These are phyloP conservation scores for Syrista parreyssii DNA, from an alignment of 2,888 invertebrate genomes.

Conservation along the genomic window DNA sequence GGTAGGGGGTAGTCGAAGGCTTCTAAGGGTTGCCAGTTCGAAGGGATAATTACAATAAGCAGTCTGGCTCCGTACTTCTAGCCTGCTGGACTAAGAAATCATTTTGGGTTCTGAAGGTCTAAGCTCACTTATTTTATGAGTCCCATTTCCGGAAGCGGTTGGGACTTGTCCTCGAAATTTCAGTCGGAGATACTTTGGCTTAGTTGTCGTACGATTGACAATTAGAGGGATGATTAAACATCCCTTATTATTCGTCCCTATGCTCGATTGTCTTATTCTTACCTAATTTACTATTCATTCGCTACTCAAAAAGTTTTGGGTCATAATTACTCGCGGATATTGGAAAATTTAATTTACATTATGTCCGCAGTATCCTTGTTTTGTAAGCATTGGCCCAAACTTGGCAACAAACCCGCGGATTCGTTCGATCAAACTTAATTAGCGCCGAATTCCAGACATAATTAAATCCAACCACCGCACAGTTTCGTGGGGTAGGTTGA, in stretches of 20 bases:
- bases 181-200: background rate
- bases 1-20: constrained; percentile 21
- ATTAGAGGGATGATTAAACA: background rate
- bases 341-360: constrained; percentile 57
- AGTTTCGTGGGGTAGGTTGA: constrained; percentile 2
- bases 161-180: background rate
- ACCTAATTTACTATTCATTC: background rate
- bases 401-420: constrained; percentile 58
- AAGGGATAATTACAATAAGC: constrained; percentile 60
- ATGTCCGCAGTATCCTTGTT: constrained; percentile 52
- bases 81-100: constrained; percentile 46
- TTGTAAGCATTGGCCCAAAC: constrained; percentile 54
- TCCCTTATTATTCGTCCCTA: background rate
- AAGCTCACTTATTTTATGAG: background rate
- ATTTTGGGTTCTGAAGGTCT: constrained; percentile 31
- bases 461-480: constrained; percentile 54
- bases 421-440: constrained; percentile 64
- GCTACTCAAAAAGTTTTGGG: constrained; percentile 8
- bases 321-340: constrained; percentile 16
- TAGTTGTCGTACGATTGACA: background rate
- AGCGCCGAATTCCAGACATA: constrained; percentile 61
- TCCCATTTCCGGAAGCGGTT: background rate
- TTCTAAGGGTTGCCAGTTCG: constrained; percentile 32
- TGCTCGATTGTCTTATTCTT: background rate
- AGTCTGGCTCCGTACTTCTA: constrained; percentile 41